A percentile compares a stretch with the other conserved stretches of the same genome.
Conservation (phyloP, 2,888 invertebrate genomes). For the Cantharis rustica region DNA sequence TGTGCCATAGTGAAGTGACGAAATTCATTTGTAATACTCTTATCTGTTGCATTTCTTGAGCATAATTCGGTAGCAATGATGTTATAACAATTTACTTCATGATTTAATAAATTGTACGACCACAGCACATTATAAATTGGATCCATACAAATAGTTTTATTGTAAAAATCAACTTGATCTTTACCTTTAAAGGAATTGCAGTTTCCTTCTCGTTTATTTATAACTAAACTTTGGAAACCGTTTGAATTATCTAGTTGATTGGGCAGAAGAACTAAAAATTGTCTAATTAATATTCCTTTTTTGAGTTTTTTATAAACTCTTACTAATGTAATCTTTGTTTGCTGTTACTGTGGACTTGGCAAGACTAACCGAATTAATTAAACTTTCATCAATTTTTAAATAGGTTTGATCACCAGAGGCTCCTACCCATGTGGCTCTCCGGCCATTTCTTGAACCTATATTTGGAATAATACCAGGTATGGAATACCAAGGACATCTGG, state of each 20-base stretch:
- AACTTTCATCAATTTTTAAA: slow-evolving; percentile 86
- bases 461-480: slow-evolving; percentile 78
- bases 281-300: not conserved
- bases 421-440: slow-evolving; percentile 90
- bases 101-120: slow-evolving; percentile 77
- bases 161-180: slow-evolving; percentile 84
- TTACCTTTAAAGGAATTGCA: slow-evolving; percentile 82
- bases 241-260: slow-evolving; percentile 76
- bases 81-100: slow-evolving; percentile 78
- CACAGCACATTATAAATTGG: slow-evolving; percentile 92
- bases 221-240: slow-evolving; percentile 83
- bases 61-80: slow-evolving; percentile 78
- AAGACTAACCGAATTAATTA: slow-evolving; percentile 90
- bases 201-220: slow-evolving; percentile 86
- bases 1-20: slow-evolving; percentile 31
- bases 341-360: slow-evolving; percentile 88
- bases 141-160: slow-evolving; percentile 83
- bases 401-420: slow-evolving; percentile 97
- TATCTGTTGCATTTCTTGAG: slow-evolving; percentile 45
- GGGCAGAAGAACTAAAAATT: slow-evolving; percentile 73
- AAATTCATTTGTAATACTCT: slow-evolving; percentile 42
- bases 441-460: slow-evolving; percentile 83
- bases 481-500: slow-evolving; percentile 68
- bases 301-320: slow-evolving; percentile 43
- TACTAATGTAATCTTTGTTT: slow-evolving; percentile 82